phyloP scores from a whole-genome alignment of 2,888 invertebrate genomes.

The Pheosia gnoma region DNA sequence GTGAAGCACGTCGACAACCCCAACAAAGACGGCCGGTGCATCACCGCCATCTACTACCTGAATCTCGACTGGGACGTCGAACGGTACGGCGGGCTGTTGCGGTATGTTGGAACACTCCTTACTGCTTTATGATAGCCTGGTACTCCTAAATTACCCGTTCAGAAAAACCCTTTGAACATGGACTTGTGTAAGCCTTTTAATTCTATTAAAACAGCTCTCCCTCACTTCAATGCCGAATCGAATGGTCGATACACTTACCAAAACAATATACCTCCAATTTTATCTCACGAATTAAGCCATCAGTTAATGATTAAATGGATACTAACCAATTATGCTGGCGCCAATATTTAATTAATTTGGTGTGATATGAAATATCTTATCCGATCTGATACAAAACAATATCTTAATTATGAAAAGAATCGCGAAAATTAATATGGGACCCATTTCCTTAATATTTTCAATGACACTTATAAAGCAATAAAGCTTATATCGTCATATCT shows the following conservation, averaged over 20 bases:
- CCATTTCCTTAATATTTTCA: too few species aligned
- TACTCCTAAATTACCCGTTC: neutral
- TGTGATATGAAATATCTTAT: neutral
- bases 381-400: neutral
- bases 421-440: too few species aligned
- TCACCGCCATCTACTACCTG: conserved; percentile 98
- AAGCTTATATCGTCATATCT: too few species aligned
- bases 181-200: too few species aligned
- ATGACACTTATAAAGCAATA: too few species aligned
- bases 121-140: neutral
- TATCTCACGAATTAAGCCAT: too few species aligned
- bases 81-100: conserved; percentile 93
- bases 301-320: neutral
- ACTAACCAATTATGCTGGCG: neutral
- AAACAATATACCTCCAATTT: too few species aligned
- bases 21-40: conserved; percentile 97
- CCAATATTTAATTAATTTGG: neutral
- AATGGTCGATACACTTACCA: too few species aligned
- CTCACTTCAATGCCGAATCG: too few species aligned
- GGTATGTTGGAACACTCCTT: conserved; percentile 67
- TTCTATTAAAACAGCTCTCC: too few species aligned
- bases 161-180: too few species aligned
- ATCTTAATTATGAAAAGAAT: neutral
- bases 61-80: conserved; percentile 96
- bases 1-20: conserved; percentile 99